phyloP scores from a whole-genome alignment of 2,113 vertebrate species.

The Dendrocopos noguchii region DNA sequence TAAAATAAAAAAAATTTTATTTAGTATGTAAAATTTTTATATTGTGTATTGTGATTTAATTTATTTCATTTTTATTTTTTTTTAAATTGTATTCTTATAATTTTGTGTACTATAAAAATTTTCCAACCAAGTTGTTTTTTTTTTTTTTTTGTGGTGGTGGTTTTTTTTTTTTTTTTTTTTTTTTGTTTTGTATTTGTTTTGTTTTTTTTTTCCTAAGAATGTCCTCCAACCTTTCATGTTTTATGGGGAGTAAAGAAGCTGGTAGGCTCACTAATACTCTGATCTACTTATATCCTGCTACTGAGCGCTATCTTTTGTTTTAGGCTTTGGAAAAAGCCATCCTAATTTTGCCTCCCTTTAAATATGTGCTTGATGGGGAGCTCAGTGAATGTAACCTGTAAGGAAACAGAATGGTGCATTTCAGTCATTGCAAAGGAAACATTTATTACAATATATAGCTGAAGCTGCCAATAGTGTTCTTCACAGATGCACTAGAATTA shows the following conservation, averaged over 20 bases:
- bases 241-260: constrained; percentile 4
- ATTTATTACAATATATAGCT: constrained; percentile 25
- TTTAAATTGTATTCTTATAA: no score
- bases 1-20: no score
- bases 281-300: background rate
- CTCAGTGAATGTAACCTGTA: background rate
- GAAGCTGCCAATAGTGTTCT: rapidly evolving
- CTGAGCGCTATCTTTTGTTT: constrained; percentile 16
- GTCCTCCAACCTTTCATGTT: background rate
- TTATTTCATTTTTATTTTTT: no score
- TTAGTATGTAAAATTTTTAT: no score
- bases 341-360: background rate
- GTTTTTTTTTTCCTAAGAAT: background rate
- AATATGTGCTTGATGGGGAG: background rate
- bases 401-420: constrained; percentile 11
- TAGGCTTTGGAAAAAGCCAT: background rate
- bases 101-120: no score
- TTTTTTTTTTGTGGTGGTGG: no score
- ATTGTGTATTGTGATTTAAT: no score
- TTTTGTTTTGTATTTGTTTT: no score
- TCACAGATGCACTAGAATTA: constrained; percentile 36
- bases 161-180: no score
- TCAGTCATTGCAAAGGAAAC: constrained; percentile 29
- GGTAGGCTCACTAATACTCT: background rate
- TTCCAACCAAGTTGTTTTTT: no score